Percentiles rank a stretch among this genome's conserved stretches.
phyloP scores from a whole-genome alignment of 2,113 vertebrate species.

The Bufo gargarizans region DNA sequence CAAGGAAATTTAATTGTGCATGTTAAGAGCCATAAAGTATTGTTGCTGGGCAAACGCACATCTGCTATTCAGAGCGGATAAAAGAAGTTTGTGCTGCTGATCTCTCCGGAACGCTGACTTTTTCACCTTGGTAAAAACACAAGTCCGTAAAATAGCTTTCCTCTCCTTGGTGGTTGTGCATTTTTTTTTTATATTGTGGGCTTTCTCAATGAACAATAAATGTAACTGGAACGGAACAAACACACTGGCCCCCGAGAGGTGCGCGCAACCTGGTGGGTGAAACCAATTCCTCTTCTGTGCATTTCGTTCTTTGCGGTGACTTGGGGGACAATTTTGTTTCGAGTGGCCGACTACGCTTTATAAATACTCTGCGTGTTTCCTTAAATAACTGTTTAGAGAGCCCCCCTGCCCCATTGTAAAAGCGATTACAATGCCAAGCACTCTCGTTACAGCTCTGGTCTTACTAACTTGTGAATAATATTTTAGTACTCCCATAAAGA shows the following conservation, averaged over 20 bases:
- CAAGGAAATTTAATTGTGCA: conserved; percentile 11
- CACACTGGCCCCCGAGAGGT: conserved; percentile 28
- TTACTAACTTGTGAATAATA: neutral
- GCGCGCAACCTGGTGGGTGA: conserved; percentile 11
- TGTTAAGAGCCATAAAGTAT: neutral
- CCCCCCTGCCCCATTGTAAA: neutral
- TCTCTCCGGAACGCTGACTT: conserved; percentile 9
- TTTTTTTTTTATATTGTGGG: conserved; percentile 17
- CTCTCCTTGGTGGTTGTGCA: conserved; percentile 25
- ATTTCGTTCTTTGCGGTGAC: neutral
- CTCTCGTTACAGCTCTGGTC: neutral
- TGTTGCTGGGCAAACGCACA: neutral
- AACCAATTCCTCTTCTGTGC: conserved; percentile 13
- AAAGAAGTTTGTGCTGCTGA: conserved; percentile 14
- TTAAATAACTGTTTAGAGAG: neutral
- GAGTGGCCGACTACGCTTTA: neutral
- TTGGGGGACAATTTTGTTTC: conserved; percentile 11
- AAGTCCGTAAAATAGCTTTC: conserved; percentile 18
- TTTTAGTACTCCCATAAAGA: neutral
- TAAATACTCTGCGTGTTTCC: neutral
- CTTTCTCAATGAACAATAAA: conserved; percentile 31
- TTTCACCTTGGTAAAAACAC: conserved; percentile 34
- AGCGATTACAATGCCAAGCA: neutral
- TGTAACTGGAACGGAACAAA: conserved; percentile 52
- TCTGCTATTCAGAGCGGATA: conserved; percentile 32